Conservation (phyloP, 2,113 vertebrate genomes). For the Casuarius casuarius region DNA sequence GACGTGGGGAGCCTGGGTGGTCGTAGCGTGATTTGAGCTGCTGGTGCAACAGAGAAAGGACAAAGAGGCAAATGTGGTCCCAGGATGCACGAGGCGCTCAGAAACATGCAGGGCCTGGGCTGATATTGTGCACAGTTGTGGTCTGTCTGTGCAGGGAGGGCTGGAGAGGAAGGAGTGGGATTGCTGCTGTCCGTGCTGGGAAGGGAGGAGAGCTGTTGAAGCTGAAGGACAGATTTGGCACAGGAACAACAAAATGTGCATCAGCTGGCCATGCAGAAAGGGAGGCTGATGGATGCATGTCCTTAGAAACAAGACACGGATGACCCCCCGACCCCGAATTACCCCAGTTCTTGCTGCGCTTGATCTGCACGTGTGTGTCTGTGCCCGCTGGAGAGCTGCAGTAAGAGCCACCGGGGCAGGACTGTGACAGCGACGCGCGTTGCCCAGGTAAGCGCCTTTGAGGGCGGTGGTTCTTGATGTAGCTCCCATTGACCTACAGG, state of each 20-base stretch:
- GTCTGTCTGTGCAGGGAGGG: not conserved
- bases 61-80: fast-evolving
- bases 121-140: not conserved
- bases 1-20: not conserved
- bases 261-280: not conserved
- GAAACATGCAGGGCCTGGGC: not conserved
- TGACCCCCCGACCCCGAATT: too few species aligned
- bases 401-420: not conserved
- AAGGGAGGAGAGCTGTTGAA: not conserved
- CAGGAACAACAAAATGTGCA: fast-evolving
- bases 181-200: not conserved
- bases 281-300: not conserved
- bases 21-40: fast-evolving
- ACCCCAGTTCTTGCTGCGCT: fast-evolving
- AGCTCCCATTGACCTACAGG: not conserved
- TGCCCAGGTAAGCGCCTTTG: not conserved
- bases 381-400: not conserved
- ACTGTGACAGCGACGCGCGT: fast-evolving
- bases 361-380: not conserved
- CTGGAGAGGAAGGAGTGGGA: not conserved
- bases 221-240: not conserved
- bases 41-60: not conserved
- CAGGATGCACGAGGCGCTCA: not conserved
- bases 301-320: not conserved
- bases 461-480: not conserved